phyloP scores from a whole-genome alignment of 1,140 invertebrate species.

The Neomicropteryx cornuta region DNA sequence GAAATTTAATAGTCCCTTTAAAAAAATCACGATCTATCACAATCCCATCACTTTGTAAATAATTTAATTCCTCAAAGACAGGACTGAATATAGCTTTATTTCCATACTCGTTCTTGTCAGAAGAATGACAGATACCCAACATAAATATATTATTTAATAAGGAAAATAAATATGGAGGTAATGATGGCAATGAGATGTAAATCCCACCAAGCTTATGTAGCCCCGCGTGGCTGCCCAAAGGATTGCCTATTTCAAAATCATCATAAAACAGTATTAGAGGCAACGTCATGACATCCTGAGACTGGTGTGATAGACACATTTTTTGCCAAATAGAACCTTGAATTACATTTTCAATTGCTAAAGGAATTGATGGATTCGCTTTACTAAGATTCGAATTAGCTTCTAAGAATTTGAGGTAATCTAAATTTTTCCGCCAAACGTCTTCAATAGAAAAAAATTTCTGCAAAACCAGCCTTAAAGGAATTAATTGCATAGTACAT shows the following conservation, averaged over 20 bases:
- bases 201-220: constrained; percentile 20
- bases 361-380: too few species aligned
- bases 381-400: not conserved
- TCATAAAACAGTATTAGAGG: constrained; percentile 20
- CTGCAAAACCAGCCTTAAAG: not conserved
- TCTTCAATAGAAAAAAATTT: not conserved
- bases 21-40: not conserved
- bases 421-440: not conserved
- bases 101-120: not conserved
- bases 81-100: not conserved
- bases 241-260: constrained; percentile 15
- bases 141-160: not conserved
- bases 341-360: not conserved
- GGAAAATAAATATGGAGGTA: constrained; percentile 17
- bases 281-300: constrained; percentile 7
- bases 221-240: constrained; percentile 18
- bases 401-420: not conserved
- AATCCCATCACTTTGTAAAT: not conserved
- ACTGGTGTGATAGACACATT: not conserved
- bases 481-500: not conserved
- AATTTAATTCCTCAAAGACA: not conserved
- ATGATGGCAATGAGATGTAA: constrained; percentile 15
- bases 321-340: not conserved
- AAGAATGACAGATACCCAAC: not conserved
- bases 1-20: constrained; percentile 15